These are phyloP conservation scores for Acrossocheilus wenchowensis DNA, from an alignment of 2,797 vertebrate genomes.

Conservation along the genomic window DNA sequence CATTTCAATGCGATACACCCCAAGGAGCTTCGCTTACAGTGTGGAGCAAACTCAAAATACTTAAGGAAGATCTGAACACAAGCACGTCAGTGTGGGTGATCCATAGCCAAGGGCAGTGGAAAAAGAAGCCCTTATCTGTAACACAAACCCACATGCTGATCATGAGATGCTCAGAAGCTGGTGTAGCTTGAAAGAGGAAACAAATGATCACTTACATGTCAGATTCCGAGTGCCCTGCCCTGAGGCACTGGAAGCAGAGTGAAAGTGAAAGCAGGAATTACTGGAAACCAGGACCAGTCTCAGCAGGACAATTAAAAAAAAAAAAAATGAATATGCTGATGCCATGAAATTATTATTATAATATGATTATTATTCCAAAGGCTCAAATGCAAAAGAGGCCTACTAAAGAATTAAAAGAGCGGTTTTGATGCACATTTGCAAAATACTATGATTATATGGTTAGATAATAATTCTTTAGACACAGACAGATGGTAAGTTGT, in stretches of 20 bases:
- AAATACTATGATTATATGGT: conserved; percentile 9
- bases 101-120: conserved; percentile 11
- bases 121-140: conserved; percentile 27
- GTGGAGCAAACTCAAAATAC: conserved; percentile 2
- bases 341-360: conserved; percentile 3
- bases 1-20: background rate
- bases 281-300: background rate
- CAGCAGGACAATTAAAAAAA: background rate
- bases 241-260: conserved; percentile 16
- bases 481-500: conserved; percentile 30
- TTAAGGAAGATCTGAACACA: conserved; percentile 14
- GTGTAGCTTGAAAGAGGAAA: conserved; percentile 24
- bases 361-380: conserved; percentile 3
- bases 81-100: conserved; percentile 33
- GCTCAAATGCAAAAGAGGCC: background rate
- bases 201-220: conserved; percentile 35
- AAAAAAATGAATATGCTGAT: background rate
- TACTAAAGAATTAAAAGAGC: background rate
- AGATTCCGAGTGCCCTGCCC: conserved; percentile 25
- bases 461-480: background rate
- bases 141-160: conserved; percentile 29
- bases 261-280: conserved; percentile 34
- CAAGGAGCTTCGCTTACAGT: conserved; percentile 27
- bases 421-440: background rate
- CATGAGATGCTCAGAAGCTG: conserved; percentile 14